Conservation (phyloP, 2,888 invertebrate species). For the Epistrophe eligans region DNA sequence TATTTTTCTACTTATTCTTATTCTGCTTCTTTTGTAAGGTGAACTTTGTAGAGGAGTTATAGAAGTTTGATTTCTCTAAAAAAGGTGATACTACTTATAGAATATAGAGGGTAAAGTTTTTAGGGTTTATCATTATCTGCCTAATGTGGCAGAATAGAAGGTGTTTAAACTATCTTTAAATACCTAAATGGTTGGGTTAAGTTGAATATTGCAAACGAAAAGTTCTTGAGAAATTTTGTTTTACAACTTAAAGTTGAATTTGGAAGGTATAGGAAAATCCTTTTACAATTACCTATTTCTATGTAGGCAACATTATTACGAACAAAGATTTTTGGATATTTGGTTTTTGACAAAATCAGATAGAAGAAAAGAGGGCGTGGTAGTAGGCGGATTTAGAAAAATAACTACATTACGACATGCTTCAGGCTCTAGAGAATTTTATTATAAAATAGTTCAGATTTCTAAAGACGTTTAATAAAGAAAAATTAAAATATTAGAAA, state of each 20-base stretch:
- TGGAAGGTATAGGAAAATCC: too few species aligned
- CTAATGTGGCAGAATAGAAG: slow-evolving; percentile 30
- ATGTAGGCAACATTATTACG: too few species aligned
- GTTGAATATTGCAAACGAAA: not conserved
- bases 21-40: not conserved
- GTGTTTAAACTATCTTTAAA: not conserved
- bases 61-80: not conserved
- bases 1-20: not conserved
- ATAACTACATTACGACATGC: too few species aligned
- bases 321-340: too few species aligned
- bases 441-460: too few species aligned
- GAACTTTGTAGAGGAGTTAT: not conserved
- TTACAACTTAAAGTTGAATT: not conserved
- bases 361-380: too few species aligned
- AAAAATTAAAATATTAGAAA: too few species aligned
- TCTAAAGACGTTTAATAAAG: too few species aligned
- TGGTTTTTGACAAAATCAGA: too few species aligned
- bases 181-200: not conserved
- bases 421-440: too few species aligned
- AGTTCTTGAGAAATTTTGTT: not conserved
- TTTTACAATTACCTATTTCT: too few species aligned
- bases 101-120: slow-evolving; percentile 2
- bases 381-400: too few species aligned
- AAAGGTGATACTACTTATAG: not conserved
- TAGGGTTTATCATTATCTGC: not conserved